Conservation (phyloP, 1,140 invertebrate species). For the Psix sp. region DNA sequence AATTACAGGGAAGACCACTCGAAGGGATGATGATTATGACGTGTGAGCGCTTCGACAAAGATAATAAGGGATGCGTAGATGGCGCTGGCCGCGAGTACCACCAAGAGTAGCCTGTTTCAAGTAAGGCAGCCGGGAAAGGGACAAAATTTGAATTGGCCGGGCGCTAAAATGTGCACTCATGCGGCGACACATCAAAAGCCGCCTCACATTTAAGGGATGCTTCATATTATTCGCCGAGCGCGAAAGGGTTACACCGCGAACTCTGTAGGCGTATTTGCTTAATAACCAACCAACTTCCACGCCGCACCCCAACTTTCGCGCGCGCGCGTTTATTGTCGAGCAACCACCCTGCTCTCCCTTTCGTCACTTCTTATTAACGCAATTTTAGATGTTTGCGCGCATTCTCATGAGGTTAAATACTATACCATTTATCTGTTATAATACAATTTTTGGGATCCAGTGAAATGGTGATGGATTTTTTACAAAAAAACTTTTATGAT, state of each 20-base stretch:
- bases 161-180: slow-evolving; percentile 56
- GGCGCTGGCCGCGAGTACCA: neutral
- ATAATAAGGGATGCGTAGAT: slow-evolving; percentile 17
- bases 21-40: slow-evolving; percentile 61
- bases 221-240: slow-evolving; percentile 60
- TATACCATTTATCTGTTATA: slow-evolving; percentile 9
- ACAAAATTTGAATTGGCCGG: slow-evolving; percentile 52
- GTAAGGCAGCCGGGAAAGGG: slow-evolving; percentile 7
- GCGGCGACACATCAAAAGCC: slow-evolving; percentile 65
- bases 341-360: neutral
- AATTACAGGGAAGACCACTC: slow-evolving; percentile 62
- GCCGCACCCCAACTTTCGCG: slow-evolving; percentile 34
- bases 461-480: neutral
- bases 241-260: slow-evolving; percentile 62
- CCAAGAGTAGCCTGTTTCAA: slow-evolving; percentile 10
- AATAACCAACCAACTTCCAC: slow-evolving; percentile 58
- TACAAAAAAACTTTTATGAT: neutral
- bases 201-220: slow-evolving; percentile 48
- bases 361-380: slow-evolving; percentile 33
- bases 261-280: slow-evolving; percentile 61
- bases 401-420: slow-evolving; percentile 20
- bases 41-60: slow-evolving; percentile 36
- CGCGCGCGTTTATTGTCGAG: slow-evolving; percentile 43
- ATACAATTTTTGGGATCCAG: neutral
- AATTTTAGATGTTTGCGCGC: slow-evolving; percentile 16